phyloP scores from a whole-genome alignment of 2,113 vertebrate species.

The Xenopus laevis region DNA sequence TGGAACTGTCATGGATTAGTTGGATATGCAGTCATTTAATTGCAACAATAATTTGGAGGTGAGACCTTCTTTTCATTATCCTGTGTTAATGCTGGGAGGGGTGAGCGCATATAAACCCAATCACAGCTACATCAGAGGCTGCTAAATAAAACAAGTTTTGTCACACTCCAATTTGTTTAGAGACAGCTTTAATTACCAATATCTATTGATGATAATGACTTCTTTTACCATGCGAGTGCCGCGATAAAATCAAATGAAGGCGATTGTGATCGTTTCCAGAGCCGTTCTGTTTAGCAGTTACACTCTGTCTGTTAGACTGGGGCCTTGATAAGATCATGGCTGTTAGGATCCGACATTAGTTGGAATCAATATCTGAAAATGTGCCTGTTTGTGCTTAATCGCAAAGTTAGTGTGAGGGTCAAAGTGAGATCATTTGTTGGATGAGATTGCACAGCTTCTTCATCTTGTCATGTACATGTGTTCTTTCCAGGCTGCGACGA shows the following conservation, averaged over 20 bases:
- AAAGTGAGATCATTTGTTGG: conserved; percentile 74
- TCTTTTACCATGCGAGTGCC: conserved; percentile 59
- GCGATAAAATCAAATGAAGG: conserved; percentile 66
- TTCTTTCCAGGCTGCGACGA: conserved; percentile 53
- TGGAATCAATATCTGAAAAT: conserved; percentile 83
- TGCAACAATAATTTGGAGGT: conserved; percentile 41
- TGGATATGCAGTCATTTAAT: too few relatives aligned
- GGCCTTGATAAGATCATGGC: conserved; percentile 69
- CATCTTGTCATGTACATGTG: conserved; percentile 61
- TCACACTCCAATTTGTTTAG: conserved; percentile 63
- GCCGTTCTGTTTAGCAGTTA: conserved; percentile 74
- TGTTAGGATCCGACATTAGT: conserved; percentile 80
- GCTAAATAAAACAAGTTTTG: conserved; percentile 37
- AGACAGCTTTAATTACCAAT: conserved; percentile 56
- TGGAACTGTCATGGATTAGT: too few relatives aligned
- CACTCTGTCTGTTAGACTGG: conserved; percentile 70
- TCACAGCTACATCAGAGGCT: not conserved
- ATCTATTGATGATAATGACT: conserved; percentile 78
- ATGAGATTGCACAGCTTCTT: conserved; percentile 69
- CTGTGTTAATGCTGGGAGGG: not conserved
- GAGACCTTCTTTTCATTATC: not conserved
- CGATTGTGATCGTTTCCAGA: conserved; percentile 74
- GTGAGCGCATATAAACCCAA: not conserved
- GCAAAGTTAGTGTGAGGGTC: conserved; percentile 69
- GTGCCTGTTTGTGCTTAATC: conserved; percentile 78